These are phyloP conservation scores for Dugesia japonica DNA, from an alignment of 2,888 invertebrate species.

Conservation along the genomic window DNA sequence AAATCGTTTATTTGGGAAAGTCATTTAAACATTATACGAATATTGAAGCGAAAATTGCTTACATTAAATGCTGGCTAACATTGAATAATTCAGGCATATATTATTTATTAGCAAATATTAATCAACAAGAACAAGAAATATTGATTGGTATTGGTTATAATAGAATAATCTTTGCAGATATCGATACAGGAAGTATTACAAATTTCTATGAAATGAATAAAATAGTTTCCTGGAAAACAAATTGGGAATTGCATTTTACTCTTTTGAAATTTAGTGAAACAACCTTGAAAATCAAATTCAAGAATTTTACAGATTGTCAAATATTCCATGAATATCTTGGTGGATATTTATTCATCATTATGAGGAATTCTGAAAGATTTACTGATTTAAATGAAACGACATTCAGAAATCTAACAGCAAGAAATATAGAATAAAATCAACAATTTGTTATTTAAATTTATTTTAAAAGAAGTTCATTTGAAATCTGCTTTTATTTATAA, in stretches of 20 bases:
- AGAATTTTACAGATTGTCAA: background rate
- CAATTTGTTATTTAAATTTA: no score
- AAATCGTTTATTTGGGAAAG: background rate
- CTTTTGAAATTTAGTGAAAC: background rate
- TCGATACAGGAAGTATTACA: background rate
- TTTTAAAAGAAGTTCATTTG: no score
- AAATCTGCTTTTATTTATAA: no score
- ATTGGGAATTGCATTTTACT: background rate
- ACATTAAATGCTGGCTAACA: background rate
- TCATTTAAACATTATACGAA: background rate
- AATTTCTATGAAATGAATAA: background rate
- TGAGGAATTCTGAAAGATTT: background rate
- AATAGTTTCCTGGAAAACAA: background rate
- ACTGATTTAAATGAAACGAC: background rate
- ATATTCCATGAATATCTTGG: conserved; percentile 12
- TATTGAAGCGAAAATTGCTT: background rate
- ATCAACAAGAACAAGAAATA: background rate
- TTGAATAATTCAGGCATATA: background rate
- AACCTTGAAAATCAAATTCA: background rate
- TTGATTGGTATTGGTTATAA: background rate
- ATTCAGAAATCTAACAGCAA: background rate
- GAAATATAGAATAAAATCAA: background rate
- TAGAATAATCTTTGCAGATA: background rate
- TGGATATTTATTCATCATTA: background rate
- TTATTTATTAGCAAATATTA: background rate